These are phyloP conservation scores for Lutjanus campechanus DNA, from an alignment of 2,797 vertebrate species.

Conservation along the genomic window DNA sequence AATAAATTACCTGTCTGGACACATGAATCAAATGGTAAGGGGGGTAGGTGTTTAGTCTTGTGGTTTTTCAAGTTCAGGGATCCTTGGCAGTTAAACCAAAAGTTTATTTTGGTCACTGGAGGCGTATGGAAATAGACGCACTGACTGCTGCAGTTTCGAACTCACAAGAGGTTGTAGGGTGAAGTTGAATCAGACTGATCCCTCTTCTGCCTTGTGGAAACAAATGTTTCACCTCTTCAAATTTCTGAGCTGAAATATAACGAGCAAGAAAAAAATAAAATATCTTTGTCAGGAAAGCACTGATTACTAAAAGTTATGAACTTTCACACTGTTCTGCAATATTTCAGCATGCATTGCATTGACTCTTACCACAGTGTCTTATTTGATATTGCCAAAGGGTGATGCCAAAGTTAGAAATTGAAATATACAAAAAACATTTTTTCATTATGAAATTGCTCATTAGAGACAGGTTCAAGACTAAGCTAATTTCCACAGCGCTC, in stretches of 20 bases:
- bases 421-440: not conserved
- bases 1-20: not conserved
- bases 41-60: too few relatives aligned
- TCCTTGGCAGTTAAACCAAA: not conserved
- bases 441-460: not conserved
- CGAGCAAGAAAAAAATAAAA: not conserved
- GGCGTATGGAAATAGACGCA: not conserved
- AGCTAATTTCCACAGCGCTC: not conserved
- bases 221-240: not conserved
- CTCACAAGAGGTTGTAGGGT: not conserved
- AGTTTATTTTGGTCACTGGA: slow-evolving; percentile 7
- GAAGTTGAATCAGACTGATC: not conserved
- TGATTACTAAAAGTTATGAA: not conserved
- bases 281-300: not conserved
- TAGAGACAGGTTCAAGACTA: not conserved
- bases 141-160: not conserved
- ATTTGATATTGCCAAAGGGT: not conserved
- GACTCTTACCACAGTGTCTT: not conserved
- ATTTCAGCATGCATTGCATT: not conserved
- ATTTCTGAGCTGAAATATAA: not conserved
- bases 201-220: not conserved
- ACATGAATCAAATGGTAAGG: not conserved
- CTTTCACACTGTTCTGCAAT: not conserved
- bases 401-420: not conserved
- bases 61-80: not conserved